Evolutionary conservation across 2,797 vertebrate species (phyloP).

Genomic region (Urosaurus nigricauda): DNA sequence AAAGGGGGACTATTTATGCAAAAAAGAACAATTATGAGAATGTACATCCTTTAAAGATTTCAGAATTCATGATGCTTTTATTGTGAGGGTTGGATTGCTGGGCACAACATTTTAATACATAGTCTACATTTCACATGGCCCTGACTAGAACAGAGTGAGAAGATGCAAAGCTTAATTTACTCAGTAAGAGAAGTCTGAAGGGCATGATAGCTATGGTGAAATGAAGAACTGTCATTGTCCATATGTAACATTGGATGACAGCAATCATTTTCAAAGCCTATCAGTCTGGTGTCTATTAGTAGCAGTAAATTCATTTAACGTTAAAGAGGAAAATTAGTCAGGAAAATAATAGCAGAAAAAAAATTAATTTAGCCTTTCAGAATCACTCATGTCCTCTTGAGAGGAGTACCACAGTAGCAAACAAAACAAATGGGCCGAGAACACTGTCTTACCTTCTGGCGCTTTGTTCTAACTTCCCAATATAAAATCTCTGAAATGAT

Average conservation of each 20-base stretch:
- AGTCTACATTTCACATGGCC: neutral
- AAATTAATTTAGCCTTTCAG: slow-evolving; percentile 29
- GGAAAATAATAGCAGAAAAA: slow-evolving; percentile 30
- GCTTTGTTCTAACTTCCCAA: slow-evolving; percentile 33
- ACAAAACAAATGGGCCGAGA: slow-evolving; percentile 13
- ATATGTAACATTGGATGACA: neutral
- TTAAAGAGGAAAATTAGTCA: slow-evolving; percentile 21
- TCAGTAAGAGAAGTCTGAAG: slow-evolving; percentile 16
- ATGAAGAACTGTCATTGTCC: neutral
- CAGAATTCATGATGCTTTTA: too few relatives aligned
- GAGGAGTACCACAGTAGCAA: slow-evolving; percentile 19
- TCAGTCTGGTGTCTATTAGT: neutral
- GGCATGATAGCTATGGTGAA: neutral
- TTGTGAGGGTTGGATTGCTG: neutral
- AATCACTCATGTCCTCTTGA: slow-evolving; percentile 28
- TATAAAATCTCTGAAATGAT: neutral
- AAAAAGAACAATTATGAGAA: neutral
- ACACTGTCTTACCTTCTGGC: slow-evolving; percentile 10
- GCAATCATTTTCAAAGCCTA: slow-evolving; percentile 36
- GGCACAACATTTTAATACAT: neutral
- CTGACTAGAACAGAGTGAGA: neutral
- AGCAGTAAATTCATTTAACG: slow-evolving; percentile 21
- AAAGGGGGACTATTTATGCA: neutral
- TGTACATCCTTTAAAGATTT: neutral
- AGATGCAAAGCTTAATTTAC: neutral